phyloP scores from a whole-genome alignment of 2,113 vertebrate species.

The Corythoichthys haematopterus region DNA sequence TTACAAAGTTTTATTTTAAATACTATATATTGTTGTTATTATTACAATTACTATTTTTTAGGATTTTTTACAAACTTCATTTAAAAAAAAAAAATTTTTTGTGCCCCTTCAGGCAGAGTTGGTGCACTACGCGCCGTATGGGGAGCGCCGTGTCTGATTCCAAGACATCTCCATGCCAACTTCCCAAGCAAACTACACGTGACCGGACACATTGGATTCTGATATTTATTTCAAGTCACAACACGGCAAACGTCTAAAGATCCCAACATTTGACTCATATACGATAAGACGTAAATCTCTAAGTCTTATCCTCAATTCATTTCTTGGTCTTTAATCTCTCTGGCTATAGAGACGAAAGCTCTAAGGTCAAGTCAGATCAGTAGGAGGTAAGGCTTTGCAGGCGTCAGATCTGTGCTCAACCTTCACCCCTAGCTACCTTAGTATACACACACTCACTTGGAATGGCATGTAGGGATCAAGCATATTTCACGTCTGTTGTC shows the following conservation, averaged over 20 bases:
- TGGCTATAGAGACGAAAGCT: conserved; percentile 2
- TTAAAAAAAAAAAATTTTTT: no score
- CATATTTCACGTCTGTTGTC: no score
- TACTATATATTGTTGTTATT: no score
- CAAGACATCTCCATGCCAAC: conserved; percentile 31
- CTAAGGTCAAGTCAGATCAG: conserved; percentile 30
- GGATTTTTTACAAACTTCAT: no score
- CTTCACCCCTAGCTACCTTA: not conserved
- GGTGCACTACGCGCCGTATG: no score
- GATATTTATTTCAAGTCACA: not conserved
- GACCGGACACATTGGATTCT: not conserved
- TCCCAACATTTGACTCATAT: not conserved
- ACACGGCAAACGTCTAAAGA: not conserved
- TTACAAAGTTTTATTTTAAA: no score
- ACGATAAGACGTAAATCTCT: not conserved
- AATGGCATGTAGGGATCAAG: no score
- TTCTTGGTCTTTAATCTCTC: conserved; percentile 29
- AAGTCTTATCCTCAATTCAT: not conserved
- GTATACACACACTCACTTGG: no score
- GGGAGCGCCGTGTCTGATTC: no score
- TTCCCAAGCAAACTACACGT: conserved; percentile 29
- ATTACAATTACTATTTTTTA: no score
- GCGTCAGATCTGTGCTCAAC: conserved; percentile 24
- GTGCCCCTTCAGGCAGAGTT: no score
- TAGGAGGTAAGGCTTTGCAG: conserved; percentile 5